Percentiles rank a stretch among this genome's conserved stretches.
Conservation (phyloP, 2,113 vertebrate species). For the Xenopus tropicalis region DNA sequence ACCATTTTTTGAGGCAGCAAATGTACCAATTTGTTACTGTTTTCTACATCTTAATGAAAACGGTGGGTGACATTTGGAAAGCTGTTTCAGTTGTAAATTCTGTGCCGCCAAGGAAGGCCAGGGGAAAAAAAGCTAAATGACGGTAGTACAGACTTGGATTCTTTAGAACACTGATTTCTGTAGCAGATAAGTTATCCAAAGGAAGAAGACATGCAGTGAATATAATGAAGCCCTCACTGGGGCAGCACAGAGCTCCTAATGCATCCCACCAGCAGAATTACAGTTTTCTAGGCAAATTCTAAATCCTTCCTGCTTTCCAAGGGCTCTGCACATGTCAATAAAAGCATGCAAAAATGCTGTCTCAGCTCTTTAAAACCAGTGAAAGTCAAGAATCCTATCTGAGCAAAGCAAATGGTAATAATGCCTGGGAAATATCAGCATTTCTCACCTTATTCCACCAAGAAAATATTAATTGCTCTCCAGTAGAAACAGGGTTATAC, state of each 20-base stretch:
- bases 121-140: neutral
- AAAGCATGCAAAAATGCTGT: slow-evolving; percentile 64
- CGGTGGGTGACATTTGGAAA: too few relatives aligned
- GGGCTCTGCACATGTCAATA: slow-evolving; percentile 68
- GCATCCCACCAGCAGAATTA: slow-evolving; percentile 71
- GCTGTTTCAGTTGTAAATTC: too few relatives aligned
- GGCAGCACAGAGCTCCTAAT: slow-evolving; percentile 60
- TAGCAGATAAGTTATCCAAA: slow-evolving; percentile 35
- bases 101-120: neutral
- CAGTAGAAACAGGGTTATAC: slow-evolving; percentile 57
- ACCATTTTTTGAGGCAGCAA: too few relatives aligned
- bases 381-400: slow-evolving; percentile 31
- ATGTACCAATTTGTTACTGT: too few relatives aligned
- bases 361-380: slow-evolving; percentile 59
- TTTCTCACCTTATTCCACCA: slow-evolving; percentile 62
- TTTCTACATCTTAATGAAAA: too few relatives aligned
- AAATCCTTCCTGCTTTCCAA: slow-evolving; percentile 67
- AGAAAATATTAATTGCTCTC: slow-evolving; percentile 73
- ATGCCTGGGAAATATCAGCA: slow-evolving; percentile 32
- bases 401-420: slow-evolving; percentile 25
- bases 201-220: slow-evolving; percentile 65
- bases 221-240: slow-evolving; percentile 68
- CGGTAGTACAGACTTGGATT: neutral
- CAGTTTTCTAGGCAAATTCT: slow-evolving; percentile 72
- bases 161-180: slow-evolving; percentile 2